Evolutionary conservation across 2,888 invertebrate species (phyloP).

Genomic region (Entomobrya multifasciata): DNA sequence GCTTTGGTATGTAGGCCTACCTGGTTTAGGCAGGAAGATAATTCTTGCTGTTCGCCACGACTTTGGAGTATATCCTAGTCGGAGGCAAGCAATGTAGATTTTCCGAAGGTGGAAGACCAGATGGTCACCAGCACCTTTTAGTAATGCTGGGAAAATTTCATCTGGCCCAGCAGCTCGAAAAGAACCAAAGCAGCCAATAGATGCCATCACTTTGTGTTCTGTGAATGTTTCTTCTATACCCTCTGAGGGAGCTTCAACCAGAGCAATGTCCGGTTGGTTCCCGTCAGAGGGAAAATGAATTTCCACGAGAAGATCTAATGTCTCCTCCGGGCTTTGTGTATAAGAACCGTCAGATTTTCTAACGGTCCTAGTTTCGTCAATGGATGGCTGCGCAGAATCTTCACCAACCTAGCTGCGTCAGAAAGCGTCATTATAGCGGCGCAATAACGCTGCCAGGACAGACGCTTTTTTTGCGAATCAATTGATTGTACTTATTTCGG

Average conservation of each 20-base stretch:
- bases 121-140: too few species aligned
- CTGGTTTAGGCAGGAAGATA: constrained; percentile 72
- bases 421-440: neutral
- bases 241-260: neutral
- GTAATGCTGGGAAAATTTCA: constrained; percentile 17
- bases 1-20: constrained; percentile 59
- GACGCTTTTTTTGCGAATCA: neutral
- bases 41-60: neutral
- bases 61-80: neutral
- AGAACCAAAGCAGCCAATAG: too few species aligned
- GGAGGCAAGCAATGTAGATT: neutral
- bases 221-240: neutral
- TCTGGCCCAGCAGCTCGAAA: neutral
- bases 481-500: neutral
- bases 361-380: constrained; percentile 18
- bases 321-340: constrained; percentile 1
- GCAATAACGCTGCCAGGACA: neutral
- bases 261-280: neutral
- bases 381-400: constrained; percentile 5
- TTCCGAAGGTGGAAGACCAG: too few species aligned
- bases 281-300: constrained; percentile 6
- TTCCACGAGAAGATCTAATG: constrained; percentile 11
- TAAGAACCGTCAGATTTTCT: neutral
- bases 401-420: neutral
- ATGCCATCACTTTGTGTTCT: too few species aligned